Percentiles rank a stretch among this genome's conserved stretches.
Evolutionary conservation across 2,888 invertebrate genomes (phyloP).

Genomic region (Cosmopolites sordidus): DNA sequence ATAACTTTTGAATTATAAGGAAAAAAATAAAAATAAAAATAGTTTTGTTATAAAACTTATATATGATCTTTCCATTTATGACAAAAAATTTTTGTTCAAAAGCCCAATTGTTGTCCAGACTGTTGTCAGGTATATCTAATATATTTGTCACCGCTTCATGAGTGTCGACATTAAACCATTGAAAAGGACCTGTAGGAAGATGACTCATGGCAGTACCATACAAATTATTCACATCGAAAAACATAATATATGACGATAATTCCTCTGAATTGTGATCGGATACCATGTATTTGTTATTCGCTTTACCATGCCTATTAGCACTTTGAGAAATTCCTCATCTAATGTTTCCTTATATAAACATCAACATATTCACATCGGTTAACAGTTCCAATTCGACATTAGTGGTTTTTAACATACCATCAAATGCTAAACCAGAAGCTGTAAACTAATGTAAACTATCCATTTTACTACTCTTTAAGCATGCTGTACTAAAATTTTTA

Average conservation of each 20-base stretch:
- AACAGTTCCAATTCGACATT: constrained; percentile 37
- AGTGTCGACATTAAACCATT: constrained; percentile 25
- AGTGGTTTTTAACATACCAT: constrained; percentile 35
- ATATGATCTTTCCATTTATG: no score
- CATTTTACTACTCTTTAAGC: constrained; percentile 27
- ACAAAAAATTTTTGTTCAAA: no score
- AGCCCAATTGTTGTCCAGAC: no score
- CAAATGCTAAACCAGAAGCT: constrained; percentile 38
- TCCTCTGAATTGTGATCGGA: constrained; percentile 31
- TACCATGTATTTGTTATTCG: constrained; percentile 41
- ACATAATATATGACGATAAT: constrained; percentile 32
- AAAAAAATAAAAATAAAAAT: no score
- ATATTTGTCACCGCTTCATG: constrained; percentile 10
- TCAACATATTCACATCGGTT: constrained; percentile 39
- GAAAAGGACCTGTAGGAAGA: constrained; percentile 35
- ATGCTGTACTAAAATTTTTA: constrained; percentile 25
- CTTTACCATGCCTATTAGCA: constrained; percentile 33
- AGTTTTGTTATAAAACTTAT: no score
- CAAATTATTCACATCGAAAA: constrained; percentile 39
- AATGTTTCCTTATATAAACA: constrained; percentile 37
- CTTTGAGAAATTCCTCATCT: constrained; percentile 39
- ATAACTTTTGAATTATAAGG: no score
- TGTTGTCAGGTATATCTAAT: background rate
- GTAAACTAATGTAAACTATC: constrained; percentile 41
- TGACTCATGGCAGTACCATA: no score